Evolutionary conservation across 2,888 invertebrate species (phyloP).

Genomic region (Cryptocheilus praepositus): DNA sequence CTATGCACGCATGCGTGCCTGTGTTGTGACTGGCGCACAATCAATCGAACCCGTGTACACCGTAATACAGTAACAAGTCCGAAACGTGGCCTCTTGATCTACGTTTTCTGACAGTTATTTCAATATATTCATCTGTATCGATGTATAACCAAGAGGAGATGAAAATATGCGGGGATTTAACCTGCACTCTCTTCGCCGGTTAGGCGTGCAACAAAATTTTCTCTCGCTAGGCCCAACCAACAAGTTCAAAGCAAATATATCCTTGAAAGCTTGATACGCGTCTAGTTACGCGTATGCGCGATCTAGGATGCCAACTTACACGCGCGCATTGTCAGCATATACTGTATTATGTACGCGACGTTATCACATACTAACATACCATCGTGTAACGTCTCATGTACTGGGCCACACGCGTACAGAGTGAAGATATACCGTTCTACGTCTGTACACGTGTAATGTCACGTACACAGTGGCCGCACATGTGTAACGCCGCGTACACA

Average conservation of each 20-base stretch:
- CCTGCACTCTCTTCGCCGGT: too few species aligned
- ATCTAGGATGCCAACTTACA: too few species aligned
- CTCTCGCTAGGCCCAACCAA: neutral
- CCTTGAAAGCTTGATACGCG: too few species aligned
- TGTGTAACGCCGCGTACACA: too few species aligned
- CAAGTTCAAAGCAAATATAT: too few species aligned
- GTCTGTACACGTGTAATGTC: too few species aligned
- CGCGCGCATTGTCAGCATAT: too few species aligned
- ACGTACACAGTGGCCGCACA: too few species aligned
- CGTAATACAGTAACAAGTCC: conserved; percentile 1
- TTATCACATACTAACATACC: neutral
- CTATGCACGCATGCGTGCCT: neutral
- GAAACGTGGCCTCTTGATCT: neutral
- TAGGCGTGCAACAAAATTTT: too few species aligned
- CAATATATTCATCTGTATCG: neutral
- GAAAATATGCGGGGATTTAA: neutral
- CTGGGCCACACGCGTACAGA: neutral
- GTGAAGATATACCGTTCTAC: too few species aligned
- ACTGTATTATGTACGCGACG: too few species aligned
- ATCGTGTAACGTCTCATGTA: neutral
- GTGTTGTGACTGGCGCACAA: conserved; percentile 3
- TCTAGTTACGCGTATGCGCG: too few species aligned
- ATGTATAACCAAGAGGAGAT: neutral
- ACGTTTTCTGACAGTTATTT: neutral
- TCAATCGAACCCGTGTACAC: neutral